Evolutionary conservation across 2,888 invertebrate species (phyloP).

Genomic region (Clostera curtula): DNA sequence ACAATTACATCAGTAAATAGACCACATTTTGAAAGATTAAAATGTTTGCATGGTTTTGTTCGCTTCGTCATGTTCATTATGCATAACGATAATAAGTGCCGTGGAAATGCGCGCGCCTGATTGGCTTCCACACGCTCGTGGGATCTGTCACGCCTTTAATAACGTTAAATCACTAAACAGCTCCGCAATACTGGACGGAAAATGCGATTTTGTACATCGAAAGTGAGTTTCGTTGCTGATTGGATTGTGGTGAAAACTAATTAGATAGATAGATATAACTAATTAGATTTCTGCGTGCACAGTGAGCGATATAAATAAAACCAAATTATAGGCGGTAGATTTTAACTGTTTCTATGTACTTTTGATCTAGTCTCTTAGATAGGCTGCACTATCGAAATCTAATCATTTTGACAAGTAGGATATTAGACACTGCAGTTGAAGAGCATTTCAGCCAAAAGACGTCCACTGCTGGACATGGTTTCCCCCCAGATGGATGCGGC

Average conservation of each 20-base stretch:
- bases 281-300: neutral
- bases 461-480: no score
- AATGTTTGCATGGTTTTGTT: conserved; percentile 33
- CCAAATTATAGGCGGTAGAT: no score
- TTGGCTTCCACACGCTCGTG: conserved; percentile 29
- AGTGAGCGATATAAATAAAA: neutral
- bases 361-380: neutral
- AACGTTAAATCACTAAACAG: conserved; percentile 5
- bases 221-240: conserved; percentile 22
- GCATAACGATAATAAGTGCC: conserved; percentile 33
- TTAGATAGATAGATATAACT: no score
- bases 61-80: conserved; percentile 36
- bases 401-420: no score
- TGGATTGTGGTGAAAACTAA: conserved; percentile 19
- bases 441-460: no score
- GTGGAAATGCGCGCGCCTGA: conserved; percentile 24
- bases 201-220: conserved; percentile 21
- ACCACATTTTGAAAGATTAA: no score
- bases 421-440: no score
- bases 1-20: no score
- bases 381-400: no score
- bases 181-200: conserved; percentile 20
- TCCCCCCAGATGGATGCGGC: no score
- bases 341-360: no score
- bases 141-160: conserved; percentile 23